Conservation (phyloP, 2,888 invertebrate species). For the Flexamia atlantica region DNA sequence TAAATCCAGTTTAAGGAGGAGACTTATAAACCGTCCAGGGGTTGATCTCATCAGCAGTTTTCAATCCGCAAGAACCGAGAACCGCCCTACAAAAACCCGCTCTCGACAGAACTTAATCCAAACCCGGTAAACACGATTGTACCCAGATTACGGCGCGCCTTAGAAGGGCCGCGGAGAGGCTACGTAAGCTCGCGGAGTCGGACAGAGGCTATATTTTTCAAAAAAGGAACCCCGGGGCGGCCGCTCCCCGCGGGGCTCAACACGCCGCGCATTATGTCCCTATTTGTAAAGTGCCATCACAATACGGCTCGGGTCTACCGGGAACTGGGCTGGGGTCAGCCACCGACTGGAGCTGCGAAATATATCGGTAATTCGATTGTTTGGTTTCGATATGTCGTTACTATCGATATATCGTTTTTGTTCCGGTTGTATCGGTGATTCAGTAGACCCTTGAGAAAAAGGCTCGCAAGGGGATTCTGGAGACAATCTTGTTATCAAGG, state of each 20-base stretch:
- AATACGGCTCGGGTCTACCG: constrained; percentile 32
- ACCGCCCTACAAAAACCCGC: constrained; percentile 6
- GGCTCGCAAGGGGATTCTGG: too few species aligned
- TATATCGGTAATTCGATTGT: background rate
- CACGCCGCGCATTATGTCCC: constrained; percentile 55
- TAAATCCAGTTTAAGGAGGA: background rate
- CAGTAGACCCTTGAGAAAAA: too few species aligned
- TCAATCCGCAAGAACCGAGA: background rate
- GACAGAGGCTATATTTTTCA: constrained; percentile 38
- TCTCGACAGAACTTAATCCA: background rate
- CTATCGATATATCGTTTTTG: too few species aligned
- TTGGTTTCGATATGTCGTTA: too few species aligned
- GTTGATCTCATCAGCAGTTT: background rate
- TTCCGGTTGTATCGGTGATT: too few species aligned
- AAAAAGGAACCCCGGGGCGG: constrained; percentile 13
- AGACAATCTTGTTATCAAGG: too few species aligned
- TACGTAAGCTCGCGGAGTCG: background rate
- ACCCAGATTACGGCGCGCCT: constrained; percentile 7
- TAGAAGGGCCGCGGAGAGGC: constrained; percentile 1
- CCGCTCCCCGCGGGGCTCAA: constrained; percentile 17
- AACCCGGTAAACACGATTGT: constrained; percentile 44
- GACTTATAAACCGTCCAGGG: background rate
- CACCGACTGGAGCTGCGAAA: constrained; percentile 10
- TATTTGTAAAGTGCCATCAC: constrained; percentile 59
- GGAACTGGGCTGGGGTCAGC: constrained; percentile 31